These are phyloP conservation scores for Caiman crocodilus DNA, from an alignment of 2,797 vertebrate species.

Conservation along the genomic window DNA sequence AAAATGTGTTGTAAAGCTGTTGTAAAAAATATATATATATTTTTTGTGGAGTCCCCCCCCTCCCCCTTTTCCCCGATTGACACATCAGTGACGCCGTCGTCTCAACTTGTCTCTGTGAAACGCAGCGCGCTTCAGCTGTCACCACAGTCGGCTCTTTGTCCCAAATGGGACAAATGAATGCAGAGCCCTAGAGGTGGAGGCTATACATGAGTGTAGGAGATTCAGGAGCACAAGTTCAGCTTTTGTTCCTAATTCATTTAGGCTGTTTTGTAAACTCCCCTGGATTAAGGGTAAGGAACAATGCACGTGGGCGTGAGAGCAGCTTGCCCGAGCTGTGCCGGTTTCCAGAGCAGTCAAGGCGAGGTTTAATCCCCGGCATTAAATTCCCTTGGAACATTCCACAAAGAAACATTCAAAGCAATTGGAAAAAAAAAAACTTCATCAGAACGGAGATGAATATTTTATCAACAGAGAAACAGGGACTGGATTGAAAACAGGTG, in stretches of 20 bases:
- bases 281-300: neutral
- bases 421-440: conserved; percentile 10
- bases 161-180: too few species aligned
- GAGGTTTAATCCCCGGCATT: conserved; percentile 28
- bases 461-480: neutral
- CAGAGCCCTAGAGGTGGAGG: too few species aligned
- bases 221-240: neutral
- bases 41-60: neutral
- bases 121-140: too few species aligned
- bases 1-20: neutral
- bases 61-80: neutral
- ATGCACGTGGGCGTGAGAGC: neutral
- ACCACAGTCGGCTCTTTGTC: too few species aligned
- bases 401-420: conserved; percentile 5
- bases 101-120: too few species aligned
- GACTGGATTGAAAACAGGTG: neutral
- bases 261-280: neutral
- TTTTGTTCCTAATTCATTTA: neutral
- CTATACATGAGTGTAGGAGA: neutral
- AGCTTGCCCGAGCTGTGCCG: neutral
- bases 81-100: too few species aligned
- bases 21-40: neutral
- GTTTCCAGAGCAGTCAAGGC: conserved; percentile 35
- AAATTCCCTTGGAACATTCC: neutral
- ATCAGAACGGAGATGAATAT: conserved; percentile 41